Percentiles rank a stretch among this genome's conserved stretches.
These are phyloP conservation scores for Acanthacorydalis orientalis DNA, from an alignment of 2,888 invertebrate genomes.

Conservation along the genomic window DNA sequence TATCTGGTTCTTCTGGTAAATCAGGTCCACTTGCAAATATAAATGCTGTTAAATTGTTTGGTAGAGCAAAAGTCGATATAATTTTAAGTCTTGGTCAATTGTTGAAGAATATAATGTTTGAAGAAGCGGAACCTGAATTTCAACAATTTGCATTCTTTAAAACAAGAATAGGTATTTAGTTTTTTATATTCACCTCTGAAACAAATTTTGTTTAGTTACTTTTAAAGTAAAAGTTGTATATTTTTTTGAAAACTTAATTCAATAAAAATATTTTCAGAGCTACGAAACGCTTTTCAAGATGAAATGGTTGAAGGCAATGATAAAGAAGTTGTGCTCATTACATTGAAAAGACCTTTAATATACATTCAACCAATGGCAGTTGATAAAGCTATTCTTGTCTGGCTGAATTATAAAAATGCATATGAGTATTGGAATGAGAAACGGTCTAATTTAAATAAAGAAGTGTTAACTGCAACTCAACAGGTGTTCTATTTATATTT, in stretches of 20 bases:
- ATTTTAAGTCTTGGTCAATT: slow-evolving; percentile 92
- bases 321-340: slow-evolving; percentile 78
- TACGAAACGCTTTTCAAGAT: slow-evolving; percentile 73
- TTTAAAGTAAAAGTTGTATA: not conserved
- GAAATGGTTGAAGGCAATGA: slow-evolving; percentile 71
- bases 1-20: slow-evolving; percentile 31
- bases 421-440: slow-evolving; percentile 99
- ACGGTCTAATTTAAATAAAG: slow-evolving; percentile 75
- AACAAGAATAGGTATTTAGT: slow-evolving; percentile 58
- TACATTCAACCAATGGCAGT: slow-evolving; percentile 95
- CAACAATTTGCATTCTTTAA: slow-evolving; percentile 97
- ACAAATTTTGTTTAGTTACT: slow-evolving; percentile 2
- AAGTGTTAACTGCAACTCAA: slow-evolving; percentile 61
- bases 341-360: slow-evolving; percentile 80
- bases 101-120: slow-evolving; percentile 83
- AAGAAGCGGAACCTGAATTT: slow-evolving; percentile 94
- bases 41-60: slow-evolving; percentile 50
- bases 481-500: slow-evolving; percentile 42
- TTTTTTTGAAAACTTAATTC: not conserved
- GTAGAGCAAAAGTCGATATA: slow-evolving; percentile 78
- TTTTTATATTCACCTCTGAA: slow-evolving; percentile 3
- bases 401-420: slow-evolving; percentile 98
- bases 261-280: slow-evolving; percentile 21
- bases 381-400: slow-evolving; percentile 94
- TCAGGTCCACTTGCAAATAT: slow-evolving; percentile 22